Percentiles rank a stretch among this genome's conserved stretches.
Conservation (phyloP, 2,888 invertebrate species). For the Harpalus rubripes region DNA sequence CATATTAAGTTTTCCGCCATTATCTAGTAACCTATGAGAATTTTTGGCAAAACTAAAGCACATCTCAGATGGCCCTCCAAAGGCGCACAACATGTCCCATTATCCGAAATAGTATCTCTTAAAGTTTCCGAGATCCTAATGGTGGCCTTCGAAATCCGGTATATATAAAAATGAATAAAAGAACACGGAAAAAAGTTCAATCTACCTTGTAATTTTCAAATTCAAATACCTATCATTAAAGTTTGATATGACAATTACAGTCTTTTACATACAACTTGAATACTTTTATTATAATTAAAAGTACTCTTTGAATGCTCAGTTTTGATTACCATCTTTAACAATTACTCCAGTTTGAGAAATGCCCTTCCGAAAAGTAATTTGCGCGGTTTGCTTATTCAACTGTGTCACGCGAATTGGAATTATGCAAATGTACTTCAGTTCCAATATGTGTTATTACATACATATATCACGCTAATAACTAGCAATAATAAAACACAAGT, state of each 20-base stretch:
- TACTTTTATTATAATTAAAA: slow-evolving; percentile 15
- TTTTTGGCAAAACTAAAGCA: too few species aligned
- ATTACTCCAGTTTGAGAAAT: slow-evolving; percentile 31
- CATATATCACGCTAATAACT: slow-evolving; percentile 37
- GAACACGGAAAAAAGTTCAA: too few species aligned
- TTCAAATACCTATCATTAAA: background rate
- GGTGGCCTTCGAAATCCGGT: too few species aligned
- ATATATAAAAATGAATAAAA: too few species aligned
- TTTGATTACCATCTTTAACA: slow-evolving; percentile 13
- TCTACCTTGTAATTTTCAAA: background rate
- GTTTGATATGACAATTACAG: background rate
- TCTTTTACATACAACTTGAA: background rate
- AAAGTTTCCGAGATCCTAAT: too few species aligned
- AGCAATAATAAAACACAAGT: slow-evolving; percentile 36
- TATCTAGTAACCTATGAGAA: too few species aligned
- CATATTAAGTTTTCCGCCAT: too few species aligned
- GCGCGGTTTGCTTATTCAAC: slow-evolving; percentile 34
- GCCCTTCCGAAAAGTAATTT: slow-evolving; percentile 44
- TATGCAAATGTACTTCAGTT: slow-evolving; percentile 44
- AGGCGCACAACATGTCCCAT: too few species aligned
- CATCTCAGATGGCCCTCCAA: too few species aligned
- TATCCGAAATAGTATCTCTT: too few species aligned
- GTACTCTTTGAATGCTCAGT: background rate
- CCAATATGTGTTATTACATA: slow-evolving; percentile 56
- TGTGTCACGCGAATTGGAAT: slow-evolving; percentile 54